Evolutionary conservation across 2,113 vertebrate genomes (phyloP).

Genomic region (Pan troglodytes): NHGRI_mPanTro3-v2.1_pri NC_072421.2:54112001-54112500

Average conservation of each 20-base stretch:
- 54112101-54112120: constrained; percentile 75
- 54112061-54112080: constrained; percentile 77
- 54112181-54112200: constrained; percentile 80
- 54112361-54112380: constrained; percentile 72
- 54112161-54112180: constrained; percentile 85
- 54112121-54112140: constrained; percentile 68
- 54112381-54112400: constrained; percentile 69
- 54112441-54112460: constrained; percentile 72
- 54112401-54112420: constrained; percentile 64
- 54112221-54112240: constrained; percentile 75
- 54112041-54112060: constrained; percentile 81
- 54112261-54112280: constrained; percentile 83
- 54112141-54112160: constrained; percentile 79
- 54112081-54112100: constrained; percentile 79
- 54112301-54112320: constrained; percentile 77
- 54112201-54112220: constrained; percentile 77
- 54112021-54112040: constrained; percentile 86
- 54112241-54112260: constrained; percentile 82
- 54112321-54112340: constrained; percentile 68
- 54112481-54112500: constrained; percentile 68
- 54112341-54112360: constrained; percentile 72
- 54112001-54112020: constrained; percentile 86
- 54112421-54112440: constrained; percentile 35
- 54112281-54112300: constrained; percentile 78
- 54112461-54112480: constrained; percentile 59